A percentile compares a stretch with the other conserved stretches of the same genome.
These are phyloP conservation scores for Neogobius melanostomus DNA, from an alignment of 2,113 vertebrate genomes.

Conservation along the genomic window DNA sequence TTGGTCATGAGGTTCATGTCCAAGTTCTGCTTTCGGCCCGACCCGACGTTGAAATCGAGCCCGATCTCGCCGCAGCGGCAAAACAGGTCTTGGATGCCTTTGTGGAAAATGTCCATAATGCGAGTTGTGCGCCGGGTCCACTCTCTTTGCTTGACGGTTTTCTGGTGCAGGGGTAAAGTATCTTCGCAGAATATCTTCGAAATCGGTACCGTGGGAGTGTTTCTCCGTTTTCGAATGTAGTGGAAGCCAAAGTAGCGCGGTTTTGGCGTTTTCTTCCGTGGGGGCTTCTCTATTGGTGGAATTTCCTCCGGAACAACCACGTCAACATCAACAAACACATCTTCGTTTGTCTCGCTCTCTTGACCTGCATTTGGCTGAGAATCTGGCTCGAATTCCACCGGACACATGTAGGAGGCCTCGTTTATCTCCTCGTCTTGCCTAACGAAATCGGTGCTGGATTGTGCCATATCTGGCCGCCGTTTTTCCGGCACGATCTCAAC, in stretches of 20 bases:
- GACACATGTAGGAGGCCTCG: conserved; percentile 38
- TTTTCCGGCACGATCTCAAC: neutral
- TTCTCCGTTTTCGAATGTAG: neutral
- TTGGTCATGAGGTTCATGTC: conserved; percentile 26
- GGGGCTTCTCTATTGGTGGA: no score
- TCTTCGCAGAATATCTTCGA: conserved; percentile 1
- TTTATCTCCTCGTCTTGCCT: neutral
- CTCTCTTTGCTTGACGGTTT: conserved; percentile 5
- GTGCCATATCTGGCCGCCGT: conserved; percentile 4
- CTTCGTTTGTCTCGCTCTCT: neutral
- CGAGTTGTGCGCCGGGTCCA: conserved; percentile 19
- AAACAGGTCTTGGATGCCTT: neutral
- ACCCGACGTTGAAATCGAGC: conserved; percentile 31
- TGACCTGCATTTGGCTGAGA: no score
- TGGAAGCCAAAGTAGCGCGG: neutral
- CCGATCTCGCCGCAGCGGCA: conserved; percentile 11
- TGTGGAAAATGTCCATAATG: conserved; percentile 16
- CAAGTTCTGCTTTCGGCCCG: neutral
- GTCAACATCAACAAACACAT: neutral
- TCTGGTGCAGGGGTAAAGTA: neutral
- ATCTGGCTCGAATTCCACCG: conserved; percentile 25
- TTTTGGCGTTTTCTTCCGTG: neutral
- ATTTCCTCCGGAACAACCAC: neutral
- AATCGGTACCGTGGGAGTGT: rapidly evolving
- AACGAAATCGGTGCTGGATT: rapidly evolving